A percentile compares a stretch with the other conserved stretches of the same genome.
phyloP scores from a whole-genome alignment of 2,888 invertebrate species.

The Chrysolina oricalcia region DNA sequence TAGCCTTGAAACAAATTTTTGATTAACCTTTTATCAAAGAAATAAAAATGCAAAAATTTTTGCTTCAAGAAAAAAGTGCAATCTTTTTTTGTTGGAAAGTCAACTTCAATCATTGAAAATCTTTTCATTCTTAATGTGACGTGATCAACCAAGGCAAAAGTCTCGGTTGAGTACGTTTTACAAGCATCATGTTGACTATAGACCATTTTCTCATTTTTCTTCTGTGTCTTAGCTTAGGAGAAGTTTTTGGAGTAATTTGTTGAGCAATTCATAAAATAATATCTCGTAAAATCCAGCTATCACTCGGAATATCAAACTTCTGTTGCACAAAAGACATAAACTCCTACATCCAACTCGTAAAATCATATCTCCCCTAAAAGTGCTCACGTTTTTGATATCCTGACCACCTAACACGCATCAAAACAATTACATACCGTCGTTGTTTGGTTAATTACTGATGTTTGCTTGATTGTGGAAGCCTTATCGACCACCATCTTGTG shows the following conservation, averaged over 20 bases:
- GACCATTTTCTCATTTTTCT: no score
- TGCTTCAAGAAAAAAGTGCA: no score
- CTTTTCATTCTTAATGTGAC: no score
- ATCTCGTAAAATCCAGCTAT: background rate
- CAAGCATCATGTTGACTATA: no score
- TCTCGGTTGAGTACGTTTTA: no score
- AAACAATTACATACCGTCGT: conserved; percentile 67
- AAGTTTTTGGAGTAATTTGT: no score
- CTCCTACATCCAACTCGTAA: background rate
- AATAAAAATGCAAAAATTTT: background rate
- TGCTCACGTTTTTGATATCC: conserved; percentile 16
- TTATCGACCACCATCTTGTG: conserved; percentile 66
- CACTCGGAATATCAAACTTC: background rate
- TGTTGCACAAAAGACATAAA: background rate
- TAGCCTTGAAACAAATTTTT: background rate
- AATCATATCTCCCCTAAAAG: conserved; percentile 9
- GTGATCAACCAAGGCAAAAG: no score
- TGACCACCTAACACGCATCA: conserved; percentile 61
- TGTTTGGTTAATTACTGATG: conserved; percentile 68
- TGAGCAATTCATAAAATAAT: background rate
- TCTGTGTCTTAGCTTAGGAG: no score
- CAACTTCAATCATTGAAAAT: no score
- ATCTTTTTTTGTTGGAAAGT: no score
- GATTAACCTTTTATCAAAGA: background rate
- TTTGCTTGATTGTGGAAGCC: conserved; percentile 64